Evolutionary conservation across 2,888 invertebrate genomes (phyloP), one percentile per base, ranked within the genome.

Genomic region (Digitonthophagus gazella): DNA sequence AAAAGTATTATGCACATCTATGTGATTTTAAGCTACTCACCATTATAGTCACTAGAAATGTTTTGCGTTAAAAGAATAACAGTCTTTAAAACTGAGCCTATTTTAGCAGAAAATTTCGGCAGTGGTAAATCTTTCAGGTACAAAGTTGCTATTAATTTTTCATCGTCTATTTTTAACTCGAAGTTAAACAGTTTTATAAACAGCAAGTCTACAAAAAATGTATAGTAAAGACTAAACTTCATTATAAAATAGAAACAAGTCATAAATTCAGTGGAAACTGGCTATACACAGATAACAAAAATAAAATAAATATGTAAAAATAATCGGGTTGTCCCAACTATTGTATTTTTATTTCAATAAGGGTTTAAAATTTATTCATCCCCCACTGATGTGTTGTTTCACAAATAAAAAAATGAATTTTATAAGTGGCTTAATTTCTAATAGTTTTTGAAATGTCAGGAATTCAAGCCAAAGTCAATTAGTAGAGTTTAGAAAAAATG

Each of bases 111-210:
- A 69, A 79, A 78, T 70, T 75, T 79, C 28, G 73, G 74, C 67
- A 81, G 68, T 70, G 81, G 81, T 61, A 80, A 67, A 28, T 71
- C 67, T 68, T 57, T 67, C 61, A 81, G 75, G 73, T 77, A 79
- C 14, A 81, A 64, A 44, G 75, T 70, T 18, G 76, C 75, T 69
- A 72, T 74, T 2, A 80, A 69, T 58, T 74, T 73, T 66, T 78
- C 77, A 8, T 76, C 74, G 15, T 71, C 72, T 14, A 69, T 14
- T 54, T 58, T 68, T 67, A 80, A 76, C 61, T 76, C 71, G 66
- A 80, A 74, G 20, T 74, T 71, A 73, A 81, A 82, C 63, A 76
- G 64, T 73, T 79, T 80, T 0, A 75, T 65, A 15, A 68, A 71
- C 16, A 80, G 71, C 14, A 81, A 68, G 67, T 79, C 79, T 81